Evolutionary conservation across 1,140 invertebrate species (phyloP), one percentile per base, ranked within the genome.

Genomic region (Lepidotrigona ventralis): DNA sequence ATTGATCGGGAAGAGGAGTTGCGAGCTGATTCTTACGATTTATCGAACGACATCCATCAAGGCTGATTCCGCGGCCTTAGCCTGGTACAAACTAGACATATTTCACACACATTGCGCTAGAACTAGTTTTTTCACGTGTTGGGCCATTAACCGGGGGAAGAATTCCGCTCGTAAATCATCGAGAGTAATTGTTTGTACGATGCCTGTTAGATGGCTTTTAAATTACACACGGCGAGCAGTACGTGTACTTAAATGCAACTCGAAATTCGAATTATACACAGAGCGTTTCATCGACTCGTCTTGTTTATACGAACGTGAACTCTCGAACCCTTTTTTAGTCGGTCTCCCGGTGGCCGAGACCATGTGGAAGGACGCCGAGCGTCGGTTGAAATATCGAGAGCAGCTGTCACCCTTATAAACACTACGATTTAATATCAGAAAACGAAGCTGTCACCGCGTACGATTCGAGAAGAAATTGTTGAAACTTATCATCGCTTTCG

Each of bases 341-440:
- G 17, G 53, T 72, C 72, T 63, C 64, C 78, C 29, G 39, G 60
- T 74, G 84, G 26, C 75, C 75, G 51, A 51, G 60, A 78, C 81
- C 85, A 87, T 64, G 75, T 87, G 75, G 63, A 73, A n/a, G 46
- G 29, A 75, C 54, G 64, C 74, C 33, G 69, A 74, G 56, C 60
- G 68, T 68, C 77, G 58, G 85, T 81, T 84, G 74, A 87, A 86
- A 85, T 85, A 88, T 88, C 64, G 82, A 33, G 33, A 58, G 78
- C 86, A 87, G 86, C 85, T 88, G 86, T 58, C 66, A 17, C 60
- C 64, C 56, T 73, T 64, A 51, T 85, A 88, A 88, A 86, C 86
- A 82, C 60, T 64, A 58, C 23, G 17, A 63, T 83, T 83, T 83
- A 71, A 79, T 79, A 64, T 9, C 11, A 46, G 9, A 53, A 63